These are phyloP conservation scores for Adelognathus sp. DNA, from an alignment of 2,888 invertebrate species.

Conservation along the genomic window DNA sequence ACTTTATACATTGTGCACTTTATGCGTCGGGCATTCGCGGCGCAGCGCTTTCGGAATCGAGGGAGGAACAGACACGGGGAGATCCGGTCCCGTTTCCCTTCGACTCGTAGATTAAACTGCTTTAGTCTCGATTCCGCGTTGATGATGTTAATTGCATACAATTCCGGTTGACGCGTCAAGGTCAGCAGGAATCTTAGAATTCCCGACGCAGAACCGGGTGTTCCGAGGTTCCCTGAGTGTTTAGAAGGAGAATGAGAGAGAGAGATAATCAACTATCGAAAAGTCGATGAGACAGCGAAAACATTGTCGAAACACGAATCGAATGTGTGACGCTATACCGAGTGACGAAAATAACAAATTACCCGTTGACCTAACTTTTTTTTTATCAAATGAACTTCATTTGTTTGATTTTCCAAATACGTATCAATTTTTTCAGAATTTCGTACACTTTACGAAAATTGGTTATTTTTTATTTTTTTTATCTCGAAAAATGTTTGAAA, in stretches of 20 bases:
- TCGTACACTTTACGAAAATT: no score
- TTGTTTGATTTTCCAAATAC: no score
- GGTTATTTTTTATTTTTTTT: no score
- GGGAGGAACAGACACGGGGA: conserved; percentile 14
- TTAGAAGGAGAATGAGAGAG: not conserved
- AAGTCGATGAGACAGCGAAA: not conserved
- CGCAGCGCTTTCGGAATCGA: conserved; percentile 36
- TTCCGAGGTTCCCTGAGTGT: not conserved
- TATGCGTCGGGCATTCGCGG: conserved; percentile 6
- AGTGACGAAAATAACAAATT: not conserved
- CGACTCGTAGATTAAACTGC: not conserved
- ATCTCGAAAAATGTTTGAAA: no score
- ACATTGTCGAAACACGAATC: not conserved
- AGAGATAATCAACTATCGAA: not conserved
- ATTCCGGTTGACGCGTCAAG: not conserved
- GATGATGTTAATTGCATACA: not conserved
- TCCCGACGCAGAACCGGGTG: not conserved
- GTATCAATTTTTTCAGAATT: no score
- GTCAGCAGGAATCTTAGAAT: not conserved
- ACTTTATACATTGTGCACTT: not conserved
- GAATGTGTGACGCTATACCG: not conserved
- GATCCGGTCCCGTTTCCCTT: conserved; percentile 17
- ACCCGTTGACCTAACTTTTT: no score
- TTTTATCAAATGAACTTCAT: no score
- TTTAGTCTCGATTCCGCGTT: not conserved